Percentiles rank a stretch among this genome's conserved stretches.
Conservation (phyloP, 2,888 invertebrate genomes). For the Chironomus riparius region DNA sequence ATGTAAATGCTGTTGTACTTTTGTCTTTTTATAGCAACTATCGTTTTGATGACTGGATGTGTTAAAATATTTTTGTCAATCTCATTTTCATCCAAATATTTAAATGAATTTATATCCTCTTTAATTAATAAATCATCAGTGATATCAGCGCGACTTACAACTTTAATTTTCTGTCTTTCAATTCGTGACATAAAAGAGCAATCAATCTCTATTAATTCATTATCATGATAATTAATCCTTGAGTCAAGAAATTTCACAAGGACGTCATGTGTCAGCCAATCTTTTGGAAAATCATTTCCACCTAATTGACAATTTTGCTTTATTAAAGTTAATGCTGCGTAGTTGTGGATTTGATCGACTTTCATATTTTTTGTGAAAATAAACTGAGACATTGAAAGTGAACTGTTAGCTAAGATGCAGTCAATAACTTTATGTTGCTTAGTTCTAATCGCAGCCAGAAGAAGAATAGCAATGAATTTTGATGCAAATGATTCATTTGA, state of each 20-base stretch:
- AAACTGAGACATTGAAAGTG: background rate
- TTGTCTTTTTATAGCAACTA: background rate
- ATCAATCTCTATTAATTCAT: background rate
- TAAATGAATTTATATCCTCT: background rate
- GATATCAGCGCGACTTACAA: background rate
- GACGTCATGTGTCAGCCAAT: background rate
- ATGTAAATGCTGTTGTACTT: background rate
- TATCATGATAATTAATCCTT: background rate
- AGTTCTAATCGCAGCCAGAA: background rate
- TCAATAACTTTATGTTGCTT: background rate
- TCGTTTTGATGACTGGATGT: background rate
- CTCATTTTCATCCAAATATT: background rate
- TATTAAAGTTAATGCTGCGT: background rate
- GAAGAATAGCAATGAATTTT: too few species aligned
- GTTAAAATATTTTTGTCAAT: background rate
- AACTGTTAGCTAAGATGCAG: background rate
- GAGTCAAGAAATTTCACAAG: background rate
- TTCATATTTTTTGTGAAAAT: background rate
- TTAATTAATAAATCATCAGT: background rate
- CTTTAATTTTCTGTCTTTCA: background rate
- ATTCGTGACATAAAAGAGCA: background rate
- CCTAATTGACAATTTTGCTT: background rate
- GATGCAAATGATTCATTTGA: too few species aligned
- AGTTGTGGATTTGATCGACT: background rate
- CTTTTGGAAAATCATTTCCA: background rate